These are phyloP conservation scores for Epsilonema sp. DNA, from an alignment of 2,888 invertebrate species.

Conservation along the genomic window DNA sequence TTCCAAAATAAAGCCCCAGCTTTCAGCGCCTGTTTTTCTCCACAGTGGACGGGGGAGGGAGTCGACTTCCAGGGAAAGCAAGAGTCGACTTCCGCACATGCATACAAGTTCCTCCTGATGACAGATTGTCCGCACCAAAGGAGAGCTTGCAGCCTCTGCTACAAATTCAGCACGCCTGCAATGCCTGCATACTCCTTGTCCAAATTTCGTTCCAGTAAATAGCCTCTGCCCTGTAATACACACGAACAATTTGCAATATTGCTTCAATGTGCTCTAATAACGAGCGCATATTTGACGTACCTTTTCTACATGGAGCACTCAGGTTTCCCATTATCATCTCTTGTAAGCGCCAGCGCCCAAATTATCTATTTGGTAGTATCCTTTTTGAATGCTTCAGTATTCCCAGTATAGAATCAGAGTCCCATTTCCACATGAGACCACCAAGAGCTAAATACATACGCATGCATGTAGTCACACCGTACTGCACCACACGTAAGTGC, in stretches of 20 bases:
- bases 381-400: constrained; percentile 80
- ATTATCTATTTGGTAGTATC: constrained; percentile 83
- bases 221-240: constrained; percentile 54
- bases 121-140: constrained; percentile 54
- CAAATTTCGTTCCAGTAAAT: constrained; percentile 44
- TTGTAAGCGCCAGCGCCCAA: constrained; percentile 58
- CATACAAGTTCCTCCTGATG: constrained; percentile 26
- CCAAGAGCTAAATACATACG: constrained; percentile 19
- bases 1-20: too few species aligned
- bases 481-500: too few species aligned
- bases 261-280: neutral
- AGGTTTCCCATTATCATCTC: constrained; percentile 91
- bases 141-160: constrained; percentile 65
- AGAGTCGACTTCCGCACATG: neutral
- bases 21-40: too few species aligned
- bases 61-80: too few species aligned
- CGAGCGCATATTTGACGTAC: constrained; percentile 13
- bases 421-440: constrained; percentile 65
- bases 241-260: too few species aligned
- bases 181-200: constrained; percentile 94
- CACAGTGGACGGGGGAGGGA: too few species aligned
- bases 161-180: constrained; percentile 61
- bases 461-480: neutral
- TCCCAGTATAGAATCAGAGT: constrained; percentile 91
- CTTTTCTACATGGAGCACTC: constrained; percentile 60